A percentile compares a stretch with the other conserved stretches of the same genome.
phyloP scores from a whole-genome alignment of 2,888 invertebrate species.

The Dynastes grantii region DNA sequence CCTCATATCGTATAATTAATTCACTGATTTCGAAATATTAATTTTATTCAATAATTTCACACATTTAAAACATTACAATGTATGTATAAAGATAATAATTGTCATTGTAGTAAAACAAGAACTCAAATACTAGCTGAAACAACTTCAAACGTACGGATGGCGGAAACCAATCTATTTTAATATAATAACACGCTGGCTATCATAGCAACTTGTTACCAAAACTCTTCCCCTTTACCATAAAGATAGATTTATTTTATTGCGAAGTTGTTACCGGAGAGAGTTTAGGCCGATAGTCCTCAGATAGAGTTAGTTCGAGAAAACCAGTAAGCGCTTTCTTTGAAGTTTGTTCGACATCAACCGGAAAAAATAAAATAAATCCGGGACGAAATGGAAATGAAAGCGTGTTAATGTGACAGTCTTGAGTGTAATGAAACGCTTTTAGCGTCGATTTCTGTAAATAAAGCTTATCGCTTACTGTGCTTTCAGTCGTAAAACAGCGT shows the following conservation, averaged over 20 bases:
- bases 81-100: too few relatives aligned
- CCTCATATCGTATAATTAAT: too few relatives aligned
- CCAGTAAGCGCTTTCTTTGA: conserved; percentile 18
- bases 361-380: conserved; percentile 38
- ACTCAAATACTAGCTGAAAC: not conserved
- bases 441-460: conserved; percentile 36
- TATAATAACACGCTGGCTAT: not conserved
- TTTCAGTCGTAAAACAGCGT: conserved; percentile 26
- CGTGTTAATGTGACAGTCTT: conserved; percentile 31
- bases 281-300: not conserved
- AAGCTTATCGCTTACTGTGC: conserved; percentile 40
- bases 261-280: conserved; percentile 14
- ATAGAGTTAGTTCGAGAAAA: conserved; percentile 28
- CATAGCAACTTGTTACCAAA: conserved; percentile 8
- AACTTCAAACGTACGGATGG: too few relatives aligned
- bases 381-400: conserved; percentile 36
- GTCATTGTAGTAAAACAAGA: too few relatives aligned
- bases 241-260: conserved; percentile 33
- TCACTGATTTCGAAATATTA: too few relatives aligned
- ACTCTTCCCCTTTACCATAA: not conserved
- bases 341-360: conserved; percentile 23
- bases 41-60: too few relatives aligned
- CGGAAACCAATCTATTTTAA: not conserved
- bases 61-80: too few relatives aligned
- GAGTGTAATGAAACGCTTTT: conserved; percentile 31